Evolutionary conservation across 2,888 invertebrate genomes (phyloP), one percentile per base, ranked within the genome.

Genomic region (Pandemis heparana): DNA sequence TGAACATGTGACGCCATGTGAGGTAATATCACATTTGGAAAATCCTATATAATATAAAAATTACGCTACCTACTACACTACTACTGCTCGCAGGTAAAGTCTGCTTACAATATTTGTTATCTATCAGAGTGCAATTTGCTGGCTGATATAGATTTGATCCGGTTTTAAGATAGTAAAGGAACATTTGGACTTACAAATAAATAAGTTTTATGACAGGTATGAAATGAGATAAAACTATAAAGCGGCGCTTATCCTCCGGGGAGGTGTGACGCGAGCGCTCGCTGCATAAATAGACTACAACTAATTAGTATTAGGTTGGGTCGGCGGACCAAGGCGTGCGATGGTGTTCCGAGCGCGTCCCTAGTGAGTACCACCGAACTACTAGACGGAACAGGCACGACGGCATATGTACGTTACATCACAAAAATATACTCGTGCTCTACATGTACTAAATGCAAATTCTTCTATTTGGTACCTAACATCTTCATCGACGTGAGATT

Each of bases 401-500:
- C 85, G 92, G 90, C 89, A 83, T 88, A 64, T 53, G 67, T 62
- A 68, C 60, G 79, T 79, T 77, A 81, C 70, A 79, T 81, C 60
- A 71, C 41, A 75, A 70, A 68, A 69, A 75, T 80, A 81, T 79
- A 81, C 78, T 80, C 82, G 83, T 85, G 85, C 86, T 65, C 48
- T 89, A 88, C 83, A 83, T 86, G 84, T 84, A 87, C 87, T 91
- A 92, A 93, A 92, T 93, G 92, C 91, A 90, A 83, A 88, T 86
- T 86, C 83, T 81, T 85, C 84, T 89, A 89, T 83, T 82, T 86
- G 87, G 87, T 90, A 90, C 91, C 88, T 90, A 92, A 85, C 81
- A 88, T 91, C 64, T 81, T 82, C 80, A 79, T 85, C 83, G 82
- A 82, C 79, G 81, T 87, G 88, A 88, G 87, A 89, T 84, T 85